Percentiles rank a stretch among this genome's conserved stretches.
Conservation (phyloP, 2,888 invertebrate genomes). For the Perizoma affinitatum region DNA sequence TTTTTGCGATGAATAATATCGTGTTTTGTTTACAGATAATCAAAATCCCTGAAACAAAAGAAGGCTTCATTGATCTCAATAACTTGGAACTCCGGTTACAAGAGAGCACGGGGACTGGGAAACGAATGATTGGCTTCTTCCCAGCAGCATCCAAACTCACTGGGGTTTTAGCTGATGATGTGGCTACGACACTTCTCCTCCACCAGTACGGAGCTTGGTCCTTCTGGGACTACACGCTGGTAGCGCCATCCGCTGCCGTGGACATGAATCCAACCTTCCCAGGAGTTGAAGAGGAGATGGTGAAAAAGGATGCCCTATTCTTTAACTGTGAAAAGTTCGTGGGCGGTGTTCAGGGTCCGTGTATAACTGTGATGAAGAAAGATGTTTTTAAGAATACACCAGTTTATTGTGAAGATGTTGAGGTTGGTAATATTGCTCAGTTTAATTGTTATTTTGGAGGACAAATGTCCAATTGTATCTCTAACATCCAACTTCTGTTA, state of each 20-base stretch:
- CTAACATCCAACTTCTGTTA: no score
- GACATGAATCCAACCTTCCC: conserved; percentile 92
- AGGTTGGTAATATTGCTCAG: conserved; percentile 60
- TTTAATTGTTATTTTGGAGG: not conserved
- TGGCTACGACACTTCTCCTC: conserved; percentile 90
- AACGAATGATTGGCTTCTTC: conserved; percentile 92
- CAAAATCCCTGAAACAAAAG: conserved; percentile 90
- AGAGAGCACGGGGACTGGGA: conserved; percentile 85
- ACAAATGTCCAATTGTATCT: no score
- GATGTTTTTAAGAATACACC: conserved; percentile 74
- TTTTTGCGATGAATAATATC: no score
- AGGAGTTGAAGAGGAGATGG: conserved; percentile 88
- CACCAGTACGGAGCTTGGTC: conserved; percentile 93
- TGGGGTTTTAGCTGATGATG: conserved; percentile 93
- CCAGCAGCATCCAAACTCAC: conserved; percentile 95
- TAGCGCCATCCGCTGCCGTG: conserved; percentile 90
- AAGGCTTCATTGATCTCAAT: conserved; percentile 91
- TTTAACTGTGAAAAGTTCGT: conserved; percentile 96
- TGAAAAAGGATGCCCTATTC: conserved; percentile 94
- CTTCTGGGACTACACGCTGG: conserved; percentile 95
- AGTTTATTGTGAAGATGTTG: conserved; percentile 69
- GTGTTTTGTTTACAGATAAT: conserved; percentile 84
- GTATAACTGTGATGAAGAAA: conserved; percentile 82
- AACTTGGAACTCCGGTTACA: conserved; percentile 89
- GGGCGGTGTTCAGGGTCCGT: conserved; percentile 94